phyloP scores from a whole-genome alignment of 2,113 vertebrate species.

The Bolborhynchus lineola region DNA sequence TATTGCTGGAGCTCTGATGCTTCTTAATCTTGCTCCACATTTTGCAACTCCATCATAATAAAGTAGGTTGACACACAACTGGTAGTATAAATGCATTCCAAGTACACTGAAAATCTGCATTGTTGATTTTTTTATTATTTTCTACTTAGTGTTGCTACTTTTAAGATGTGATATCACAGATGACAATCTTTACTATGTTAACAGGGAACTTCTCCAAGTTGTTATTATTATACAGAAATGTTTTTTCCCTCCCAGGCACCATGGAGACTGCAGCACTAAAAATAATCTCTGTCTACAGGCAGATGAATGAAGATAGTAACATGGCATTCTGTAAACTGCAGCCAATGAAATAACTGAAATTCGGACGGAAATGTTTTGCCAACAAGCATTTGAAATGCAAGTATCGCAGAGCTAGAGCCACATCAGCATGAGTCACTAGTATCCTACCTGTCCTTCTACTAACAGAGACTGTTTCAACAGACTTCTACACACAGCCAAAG shows the following conservation, averaged over 20 bases:
- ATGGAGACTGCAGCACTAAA: neutral
- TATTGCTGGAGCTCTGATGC: neutral
- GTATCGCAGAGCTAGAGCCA: neutral
- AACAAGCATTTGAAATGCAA: neutral
- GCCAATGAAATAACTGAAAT: slow-evolving; percentile 1
- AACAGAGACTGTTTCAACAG: neutral
- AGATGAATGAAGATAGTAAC: neutral
- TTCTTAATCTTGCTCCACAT: neutral
- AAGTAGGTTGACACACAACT: neutral
- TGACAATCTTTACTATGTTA: neutral
- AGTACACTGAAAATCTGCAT: neutral
- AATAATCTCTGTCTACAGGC: slow-evolving; percentile 11
- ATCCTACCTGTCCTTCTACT: neutral
- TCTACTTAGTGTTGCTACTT: neutral
- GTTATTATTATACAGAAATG: neutral
- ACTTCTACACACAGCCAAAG: neutral
- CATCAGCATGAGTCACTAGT: neutral
- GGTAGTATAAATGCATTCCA: neutral
- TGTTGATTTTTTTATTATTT: neutral
- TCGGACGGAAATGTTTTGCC: neutral
- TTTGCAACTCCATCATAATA: neutral
- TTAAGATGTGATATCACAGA: neutral
- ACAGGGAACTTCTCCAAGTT: slow-evolving; percentile 2
- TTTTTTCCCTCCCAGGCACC: neutral
- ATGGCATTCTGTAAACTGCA: neutral